Conservation (phyloP, 2,113 vertebrate species). For the Psettodes erumei region DNA sequence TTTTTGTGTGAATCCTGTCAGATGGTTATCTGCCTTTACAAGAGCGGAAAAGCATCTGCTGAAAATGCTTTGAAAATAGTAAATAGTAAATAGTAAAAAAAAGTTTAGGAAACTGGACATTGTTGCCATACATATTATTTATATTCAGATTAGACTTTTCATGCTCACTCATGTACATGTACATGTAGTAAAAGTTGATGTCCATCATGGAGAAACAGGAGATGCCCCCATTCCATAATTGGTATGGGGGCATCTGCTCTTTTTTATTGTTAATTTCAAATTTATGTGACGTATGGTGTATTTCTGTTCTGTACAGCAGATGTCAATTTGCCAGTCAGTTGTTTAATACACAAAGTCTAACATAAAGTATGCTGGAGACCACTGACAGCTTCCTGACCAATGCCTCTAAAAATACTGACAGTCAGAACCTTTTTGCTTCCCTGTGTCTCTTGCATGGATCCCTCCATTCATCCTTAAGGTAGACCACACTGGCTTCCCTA, state of each 20-base stretch:
- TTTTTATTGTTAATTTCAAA: background rate
- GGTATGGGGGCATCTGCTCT: background rate
- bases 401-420: conserved; percentile 41
- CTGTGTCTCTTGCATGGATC: too few relatives aligned
- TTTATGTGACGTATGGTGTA: background rate
- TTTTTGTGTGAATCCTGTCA: background rate
- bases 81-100: too few relatives aligned
- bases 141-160: too few relatives aligned
- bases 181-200: too few relatives aligned
- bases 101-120: too few relatives aligned
- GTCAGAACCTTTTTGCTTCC: conserved; percentile 1
- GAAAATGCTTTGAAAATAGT: too few relatives aligned
- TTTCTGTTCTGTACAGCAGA: background rate
- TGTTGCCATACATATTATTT: background rate
- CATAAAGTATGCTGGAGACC: conserved; percentile 8
- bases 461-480: background rate
- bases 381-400: conserved; percentile 50
- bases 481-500: background rate
- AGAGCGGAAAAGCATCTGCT: conserved; percentile 8
- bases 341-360: conserved; percentile 10
- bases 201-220: too few relatives aligned
- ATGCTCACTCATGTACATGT: too few relatives aligned
- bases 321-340: conserved; percentile 1
- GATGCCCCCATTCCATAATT: too few relatives aligned
- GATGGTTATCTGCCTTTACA: conserved; percentile 2